Percentiles rank a stretch among this genome's conserved stretches.
Evolutionary conservation across 2,888 invertebrate genomes (phyloP).

Genomic region (Pyrgus malvae): DNA sequence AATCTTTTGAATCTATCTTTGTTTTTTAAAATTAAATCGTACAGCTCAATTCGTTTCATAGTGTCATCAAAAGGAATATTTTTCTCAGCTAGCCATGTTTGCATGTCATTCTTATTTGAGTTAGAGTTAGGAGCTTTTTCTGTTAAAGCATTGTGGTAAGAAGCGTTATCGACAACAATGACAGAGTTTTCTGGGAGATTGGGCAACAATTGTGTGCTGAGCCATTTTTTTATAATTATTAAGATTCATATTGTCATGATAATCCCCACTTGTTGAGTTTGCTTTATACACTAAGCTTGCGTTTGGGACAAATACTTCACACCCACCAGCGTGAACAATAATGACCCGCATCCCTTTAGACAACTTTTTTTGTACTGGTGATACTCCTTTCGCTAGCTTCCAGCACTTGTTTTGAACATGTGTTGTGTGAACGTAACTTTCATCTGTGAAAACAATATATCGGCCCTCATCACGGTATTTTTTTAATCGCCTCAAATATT

Average conservation of each 20-base stretch:
- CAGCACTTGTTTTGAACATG: background rate
- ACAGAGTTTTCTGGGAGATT: constrained; percentile 34
- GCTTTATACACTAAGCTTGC: constrained; percentile 31
- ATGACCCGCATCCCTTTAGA: background rate
- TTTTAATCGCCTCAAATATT: constrained; percentile 29
- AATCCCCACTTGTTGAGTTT: constrained; percentile 31
- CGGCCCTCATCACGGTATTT: constrained; percentile 31
- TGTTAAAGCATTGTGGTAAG: constrained; percentile 31
- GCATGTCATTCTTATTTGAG: constrained; percentile 14
- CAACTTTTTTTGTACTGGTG: constrained; percentile 25
- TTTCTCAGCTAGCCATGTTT: background rate
- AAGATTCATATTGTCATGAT: constrained; percentile 34
- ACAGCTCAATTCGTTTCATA: background rate
- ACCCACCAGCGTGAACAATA: constrained; percentile 5
- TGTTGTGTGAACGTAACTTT: constrained; percentile 24
- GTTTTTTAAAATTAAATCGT: background rate
- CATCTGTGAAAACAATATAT: constrained; percentile 32
- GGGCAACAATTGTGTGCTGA: constrained; percentile 34
- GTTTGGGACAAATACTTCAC: constrained; percentile 30
- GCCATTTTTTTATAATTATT: constrained; percentile 36
- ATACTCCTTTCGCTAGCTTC: background rate
- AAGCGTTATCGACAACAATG: constrained; percentile 32
- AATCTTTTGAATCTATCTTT: background rate
- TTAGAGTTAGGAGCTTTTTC: constrained; percentile 19
- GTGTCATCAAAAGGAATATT: background rate